Conservation (phyloP, 2,113 vertebrate species). For the Acrocephalus arundinaceus region DNA sequence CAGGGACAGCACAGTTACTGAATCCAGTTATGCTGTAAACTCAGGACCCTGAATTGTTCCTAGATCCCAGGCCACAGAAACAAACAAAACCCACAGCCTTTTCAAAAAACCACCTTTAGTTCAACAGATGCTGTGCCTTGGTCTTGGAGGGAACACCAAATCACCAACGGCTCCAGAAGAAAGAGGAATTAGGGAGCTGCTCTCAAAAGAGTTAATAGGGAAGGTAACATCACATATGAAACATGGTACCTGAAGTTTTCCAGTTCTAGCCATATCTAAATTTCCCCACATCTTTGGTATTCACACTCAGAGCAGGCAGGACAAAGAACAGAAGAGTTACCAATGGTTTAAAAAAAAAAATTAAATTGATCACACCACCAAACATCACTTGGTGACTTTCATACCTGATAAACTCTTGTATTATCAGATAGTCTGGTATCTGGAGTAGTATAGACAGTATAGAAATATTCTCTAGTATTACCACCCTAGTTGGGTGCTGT, state of each 20-base stretch:
- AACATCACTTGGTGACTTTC: neutral
- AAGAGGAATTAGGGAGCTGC: neutral
- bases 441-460: neutral
- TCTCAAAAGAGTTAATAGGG: neutral
- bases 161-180: neutral
- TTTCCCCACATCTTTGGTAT: neutral
- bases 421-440: neutral
- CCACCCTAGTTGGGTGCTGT: neutral
- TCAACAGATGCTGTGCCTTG: neutral
- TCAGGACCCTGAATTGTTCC: neutral
- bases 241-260: neutral
- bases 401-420: neutral
- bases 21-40: neutral
- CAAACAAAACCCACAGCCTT: neutral
- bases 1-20: neutral
- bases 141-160: neutral
- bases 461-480: neutral
- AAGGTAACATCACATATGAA: neutral
- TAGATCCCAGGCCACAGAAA: neutral
- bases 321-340: neutral
- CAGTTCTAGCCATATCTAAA: neutral
- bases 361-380: neutral
- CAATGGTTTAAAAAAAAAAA: neutral
- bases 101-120: neutral
- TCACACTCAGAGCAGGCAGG: neutral